A percentile compares a stretch with the other conserved stretches of the same genome.
Conservation (phyloP, 2,113 vertebrate genomes). For the Callaeas wilsoni region DNA sequence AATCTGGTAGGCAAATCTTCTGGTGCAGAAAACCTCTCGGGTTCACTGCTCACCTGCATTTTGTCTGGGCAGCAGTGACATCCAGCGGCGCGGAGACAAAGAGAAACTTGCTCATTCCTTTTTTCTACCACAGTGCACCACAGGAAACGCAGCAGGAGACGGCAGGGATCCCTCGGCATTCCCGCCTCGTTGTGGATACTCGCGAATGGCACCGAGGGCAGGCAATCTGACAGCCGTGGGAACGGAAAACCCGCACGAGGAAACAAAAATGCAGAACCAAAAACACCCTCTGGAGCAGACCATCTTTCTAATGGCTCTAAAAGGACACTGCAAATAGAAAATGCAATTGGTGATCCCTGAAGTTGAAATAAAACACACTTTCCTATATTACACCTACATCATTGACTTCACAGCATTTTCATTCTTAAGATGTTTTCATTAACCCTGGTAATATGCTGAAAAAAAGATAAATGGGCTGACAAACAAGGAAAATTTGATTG, state of each 20-base stretch:
- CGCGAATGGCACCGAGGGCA: background rate
- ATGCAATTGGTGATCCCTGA: background rate
- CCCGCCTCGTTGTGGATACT: background rate
- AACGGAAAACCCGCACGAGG: background rate
- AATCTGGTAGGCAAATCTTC: background rate
- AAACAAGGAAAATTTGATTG: background rate
- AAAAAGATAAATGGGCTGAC: background rate
- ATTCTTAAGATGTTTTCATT: background rate
- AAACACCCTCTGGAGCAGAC: background rate
- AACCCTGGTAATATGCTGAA: background rate
- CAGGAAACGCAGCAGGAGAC: background rate
- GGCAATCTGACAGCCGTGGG: background rate
- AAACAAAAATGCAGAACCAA: background rate
- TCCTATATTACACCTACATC: background rate
- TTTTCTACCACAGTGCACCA: background rate
- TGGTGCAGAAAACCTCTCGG: background rate
- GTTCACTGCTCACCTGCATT: background rate
- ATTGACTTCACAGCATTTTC: background rate
- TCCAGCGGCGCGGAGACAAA: background rate
- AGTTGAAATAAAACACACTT: background rate
- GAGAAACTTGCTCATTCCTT: background rate
- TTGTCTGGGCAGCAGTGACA: conserved; percentile 19
- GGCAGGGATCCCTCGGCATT: background rate
- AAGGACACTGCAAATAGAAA: background rate
- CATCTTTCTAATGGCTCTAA: background rate